phyloP scores from a whole-genome alignment of 2,113 vertebrate species.

The Speoplatyrhinus poulsoni region DNA sequence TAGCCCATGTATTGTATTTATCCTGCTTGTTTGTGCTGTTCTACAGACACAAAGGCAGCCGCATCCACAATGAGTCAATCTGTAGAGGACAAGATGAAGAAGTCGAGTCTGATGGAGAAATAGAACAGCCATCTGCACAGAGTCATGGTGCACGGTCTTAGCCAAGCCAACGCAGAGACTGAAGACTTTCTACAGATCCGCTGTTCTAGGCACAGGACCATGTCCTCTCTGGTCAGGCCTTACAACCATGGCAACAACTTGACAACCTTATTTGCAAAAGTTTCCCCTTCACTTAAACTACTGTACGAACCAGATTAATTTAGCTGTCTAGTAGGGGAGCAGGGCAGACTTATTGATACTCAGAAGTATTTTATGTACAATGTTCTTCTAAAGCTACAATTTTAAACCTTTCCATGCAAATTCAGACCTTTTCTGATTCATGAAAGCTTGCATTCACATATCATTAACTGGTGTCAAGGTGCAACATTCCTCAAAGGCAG shows the following conservation, averaged over 20 bases:
- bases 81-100: conserved; percentile 58
- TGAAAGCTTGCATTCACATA: too few species aligned
- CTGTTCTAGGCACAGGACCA: conserved; percentile 28
- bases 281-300: conserved; percentile 25
- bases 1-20: too few species aligned
- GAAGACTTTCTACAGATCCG: conserved; percentile 53
- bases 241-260: conserved; percentile 33
- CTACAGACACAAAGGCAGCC: conserved; percentile 59
- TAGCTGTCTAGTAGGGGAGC: background rate
- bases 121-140: conserved; percentile 38
- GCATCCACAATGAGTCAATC: conserved; percentile 40
- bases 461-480: too few species aligned
- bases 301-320: conserved; percentile 17
- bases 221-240: conserved; percentile 56
- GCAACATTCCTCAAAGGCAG: too few species aligned
- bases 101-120: conserved; percentile 50
- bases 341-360: conserved; percentile 1
- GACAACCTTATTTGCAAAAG: conserved; percentile 33
- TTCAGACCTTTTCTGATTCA: too few species aligned
- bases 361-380: background rate
- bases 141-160: conserved; percentile 45
- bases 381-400: background rate
- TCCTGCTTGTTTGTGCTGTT: conserved; percentile 23
- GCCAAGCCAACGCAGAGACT: conserved; percentile 48
- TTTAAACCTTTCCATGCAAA: too few species aligned